Base-by-base conservation (phyloP, 2,888 invertebrate species). In the Lomographa bimaculata region DNA sequence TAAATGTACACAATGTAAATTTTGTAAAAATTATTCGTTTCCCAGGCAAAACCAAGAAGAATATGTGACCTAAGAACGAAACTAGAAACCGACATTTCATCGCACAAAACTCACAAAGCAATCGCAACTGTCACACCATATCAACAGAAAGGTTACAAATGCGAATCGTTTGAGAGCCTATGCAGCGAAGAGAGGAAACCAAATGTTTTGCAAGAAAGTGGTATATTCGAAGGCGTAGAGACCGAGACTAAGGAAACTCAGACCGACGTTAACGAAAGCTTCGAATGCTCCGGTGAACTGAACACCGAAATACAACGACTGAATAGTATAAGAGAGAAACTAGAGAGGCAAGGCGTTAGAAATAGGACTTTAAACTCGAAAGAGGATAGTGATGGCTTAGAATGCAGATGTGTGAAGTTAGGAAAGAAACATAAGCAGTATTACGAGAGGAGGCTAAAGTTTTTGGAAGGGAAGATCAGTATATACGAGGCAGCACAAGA, bases 111-210 rank as follows among this genome's bases (percentile, higher is more conserved):
- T 36, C 86, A 89, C 20, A 91, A 89, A 70, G 93, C 90, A 62
- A 91, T 91, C 61, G 92, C 92, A 47, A 93, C 93, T 29, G 92
- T 93, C 39, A 91, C 93, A 48, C 94, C 92, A 23, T 92, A 92
- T 56, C 81, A 87, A 52, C 77, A 78, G 52, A 80, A 90, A 71
- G 79, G 89, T 50, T 76, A 84, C 71, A 81, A 90, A 71, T 74
- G 79, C 51, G 86, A 83, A 54, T 89, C 84, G 30, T 67, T 89
- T 26, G 87, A 89, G 50, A 86, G 83, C 55, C 76, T 89, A 40
- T 81, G 82, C 51, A 72, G 66, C 43, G 85, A 87, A 46, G 89
- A 89, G 42, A 83, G 76, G 68, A 91, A 79, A 76, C 90, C 86
- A 53, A 89, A 71, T 50, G 83, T 92, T 60, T 80, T 94, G 12